Evolutionary conservation across 2,113 vertebrate genomes (phyloP).

Genomic region (Platycercus adscitus): DNA sequence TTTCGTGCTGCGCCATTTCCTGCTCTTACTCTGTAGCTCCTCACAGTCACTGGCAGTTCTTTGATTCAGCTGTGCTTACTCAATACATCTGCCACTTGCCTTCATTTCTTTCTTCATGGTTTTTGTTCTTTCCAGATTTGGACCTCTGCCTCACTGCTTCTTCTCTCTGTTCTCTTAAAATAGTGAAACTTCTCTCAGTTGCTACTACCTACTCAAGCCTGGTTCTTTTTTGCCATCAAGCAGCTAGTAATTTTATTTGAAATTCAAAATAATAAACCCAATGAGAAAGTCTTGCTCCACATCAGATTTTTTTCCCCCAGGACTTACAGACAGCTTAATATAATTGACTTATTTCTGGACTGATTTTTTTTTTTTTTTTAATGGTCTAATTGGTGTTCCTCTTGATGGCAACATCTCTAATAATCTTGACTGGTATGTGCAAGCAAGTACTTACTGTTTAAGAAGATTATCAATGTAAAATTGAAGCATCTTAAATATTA

Average conservation of each 20-base stretch:
- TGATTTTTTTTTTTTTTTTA: background rate
- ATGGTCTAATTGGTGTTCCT: background rate
- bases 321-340: background rate
- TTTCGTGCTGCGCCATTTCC: conserved; percentile 59
- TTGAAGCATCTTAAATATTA: background rate
- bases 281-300: background rate
- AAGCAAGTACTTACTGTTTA: background rate
- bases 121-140: conserved; percentile 59
- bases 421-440: background rate
- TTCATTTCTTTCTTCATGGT: conserved; percentile 36
- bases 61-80: conserved; percentile 64
- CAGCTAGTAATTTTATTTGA: conserved; percentile 32
- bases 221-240: background rate
- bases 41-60: conserved; percentile 52
- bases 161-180: conserved; percentile 26
- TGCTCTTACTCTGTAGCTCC: conserved; percentile 49
- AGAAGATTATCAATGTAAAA: background rate
- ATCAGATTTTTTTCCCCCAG: background rate
- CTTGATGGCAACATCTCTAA: background rate
- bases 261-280: background rate
- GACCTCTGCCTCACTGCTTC: conserved; percentile 47
- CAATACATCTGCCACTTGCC: conserved; percentile 58
- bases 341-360: background rate
- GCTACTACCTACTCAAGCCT: background rate
- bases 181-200: conserved; percentile 52